phyloP scores from a whole-genome alignment of 2,797 vertebrate genomes.

The Aeoliscus strigatus region DNA sequence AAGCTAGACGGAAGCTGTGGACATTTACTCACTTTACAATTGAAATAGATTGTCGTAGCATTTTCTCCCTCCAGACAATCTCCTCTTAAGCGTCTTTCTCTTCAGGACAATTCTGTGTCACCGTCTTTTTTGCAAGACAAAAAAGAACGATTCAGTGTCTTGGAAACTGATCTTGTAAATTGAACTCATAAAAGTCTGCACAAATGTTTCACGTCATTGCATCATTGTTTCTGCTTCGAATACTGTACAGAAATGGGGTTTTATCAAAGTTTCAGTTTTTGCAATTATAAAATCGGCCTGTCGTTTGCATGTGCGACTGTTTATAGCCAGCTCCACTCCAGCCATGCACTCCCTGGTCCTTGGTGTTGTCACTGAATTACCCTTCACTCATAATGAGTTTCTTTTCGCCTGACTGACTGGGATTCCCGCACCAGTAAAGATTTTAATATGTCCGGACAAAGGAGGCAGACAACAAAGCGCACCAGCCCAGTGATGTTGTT shows the following conservation, averaged over 20 bases:
- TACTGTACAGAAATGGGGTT: background rate
- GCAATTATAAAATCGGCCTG: background rate
- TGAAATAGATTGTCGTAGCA: slow-evolving; percentile 7
- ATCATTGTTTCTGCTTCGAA: background rate
- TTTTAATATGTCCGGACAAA: slow-evolving; percentile 71
- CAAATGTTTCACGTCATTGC: slow-evolving; percentile 10
- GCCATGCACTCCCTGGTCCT: slow-evolving; percentile 36
- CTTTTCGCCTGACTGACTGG: slow-evolving; percentile 59
- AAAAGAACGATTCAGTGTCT: slow-evolving; percentile 36
- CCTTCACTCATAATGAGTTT: slow-evolving; percentile 60
- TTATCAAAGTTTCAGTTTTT: background rate
- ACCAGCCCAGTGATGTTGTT: slow-evolving; percentile 40
- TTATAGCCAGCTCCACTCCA: slow-evolving; percentile 29
- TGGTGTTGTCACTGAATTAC: slow-evolving; percentile 55
- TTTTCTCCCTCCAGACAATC: slow-evolving; percentile 27
- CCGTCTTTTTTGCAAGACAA: slow-evolving; percentile 62
- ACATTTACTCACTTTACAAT: slow-evolving; percentile 28
- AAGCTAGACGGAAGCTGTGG: slow-evolving; percentile 39
- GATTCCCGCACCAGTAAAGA: slow-evolving; percentile 74
- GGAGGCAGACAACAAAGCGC: slow-evolving; percentile 59
- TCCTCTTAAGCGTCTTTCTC: slow-evolving; percentile 30
- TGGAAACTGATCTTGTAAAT: slow-evolving; percentile 57
- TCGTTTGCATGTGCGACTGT: slow-evolving; percentile 11
- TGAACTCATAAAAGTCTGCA: slow-evolving; percentile 36
- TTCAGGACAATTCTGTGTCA: slow-evolving; percentile 22